These are phyloP conservation scores for Astyanax mexicanus DNA, from an alignment of 2,797 vertebrate species.

Conservation along the genomic window DNA sequence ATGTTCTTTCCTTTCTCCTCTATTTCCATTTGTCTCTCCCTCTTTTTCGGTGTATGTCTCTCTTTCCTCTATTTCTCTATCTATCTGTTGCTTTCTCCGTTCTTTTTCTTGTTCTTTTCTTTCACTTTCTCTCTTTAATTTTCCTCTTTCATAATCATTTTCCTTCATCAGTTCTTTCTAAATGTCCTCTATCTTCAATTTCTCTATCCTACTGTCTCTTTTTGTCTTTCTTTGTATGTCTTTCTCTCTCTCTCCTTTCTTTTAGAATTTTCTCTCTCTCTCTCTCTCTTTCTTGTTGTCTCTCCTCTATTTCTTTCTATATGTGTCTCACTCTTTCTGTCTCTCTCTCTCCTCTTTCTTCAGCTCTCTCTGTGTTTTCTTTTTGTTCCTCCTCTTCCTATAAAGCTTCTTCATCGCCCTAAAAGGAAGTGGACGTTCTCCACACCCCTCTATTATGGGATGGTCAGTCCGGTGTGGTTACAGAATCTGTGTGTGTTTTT, in stretches of 20 bases:
- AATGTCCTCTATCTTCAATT: too few relatives aligned
- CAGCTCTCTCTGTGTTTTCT: neutral
- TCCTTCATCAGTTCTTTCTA: neutral
- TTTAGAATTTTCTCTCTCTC: slow-evolving; percentile 37
- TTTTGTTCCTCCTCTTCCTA: slow-evolving; percentile 49
- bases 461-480: slow-evolving; percentile 32
- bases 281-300: slow-evolving; percentile 34
- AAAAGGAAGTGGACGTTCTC: slow-evolving; percentile 49
- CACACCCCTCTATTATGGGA: slow-evolving; percentile 27
- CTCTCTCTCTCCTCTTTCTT: slow-evolving; percentile 18
- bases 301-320: slow-evolving; percentile 9
- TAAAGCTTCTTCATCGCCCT: slow-evolving; percentile 48
- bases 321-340: slow-evolving; percentile 47
- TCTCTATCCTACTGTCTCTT: too few relatives aligned
- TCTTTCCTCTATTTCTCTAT: slow-evolving; percentile 50
- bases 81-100: neutral
- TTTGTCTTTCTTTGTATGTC: slow-evolving; percentile 3
- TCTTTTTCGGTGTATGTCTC: too few relatives aligned
- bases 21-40: slow-evolving; percentile 21
- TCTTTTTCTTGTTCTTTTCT: slow-evolving; percentile 46
- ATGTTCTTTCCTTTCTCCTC: neutral
- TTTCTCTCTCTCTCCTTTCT: slow-evolving; percentile 6
- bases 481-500: slow-evolving; percentile 38
- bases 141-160: slow-evolving; percentile 55
- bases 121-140: neutral